Base-by-base conservation (phyloP, 2,888 invertebrate genomes). In the Ophion slaviceki region DNA sequence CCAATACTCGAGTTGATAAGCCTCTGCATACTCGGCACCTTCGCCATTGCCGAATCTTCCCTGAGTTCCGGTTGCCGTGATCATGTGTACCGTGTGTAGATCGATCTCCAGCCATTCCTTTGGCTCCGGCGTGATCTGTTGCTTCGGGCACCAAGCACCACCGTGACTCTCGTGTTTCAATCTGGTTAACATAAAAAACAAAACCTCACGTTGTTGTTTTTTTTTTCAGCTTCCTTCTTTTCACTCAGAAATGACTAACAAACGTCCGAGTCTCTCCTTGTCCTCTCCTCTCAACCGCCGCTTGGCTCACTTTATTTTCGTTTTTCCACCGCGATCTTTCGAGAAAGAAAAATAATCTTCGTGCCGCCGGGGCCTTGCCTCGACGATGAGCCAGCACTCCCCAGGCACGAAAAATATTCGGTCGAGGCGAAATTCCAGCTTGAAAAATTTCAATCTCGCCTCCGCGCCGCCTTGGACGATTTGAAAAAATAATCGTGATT, bases 131-230 rank as follows among this genome's bases (percentile, higher is more conserved):
- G 97, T 97, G 91, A 97, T 97, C 93, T 96, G 96, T 75, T 96
- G 95, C 94, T 96, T 96, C 14, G 99, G 98, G 94, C 99, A 99
- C 99, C 98, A 99, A 0, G 98, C 98, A 68, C 98, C 98, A 17
- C 98, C 98, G 91, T 96, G 96, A 88, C 96, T 95, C 92, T 98
- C 98, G 90, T 96, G 96, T 88, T 97, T 96, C 89, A 98, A 95
- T 93, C 98, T 98, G 96, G 45, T 95, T 74, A 82, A 74, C 74
- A 83, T 71, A 78, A 83, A 85, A 87, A 88, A 74, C 67, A 40
- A 20, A 68, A 36, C 17, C 32, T 4, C 32, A 32, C 32, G 32
- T 32, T 24, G 14, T 11, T 14, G 6, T 57, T 79, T 59, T 76
- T 75, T 67, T 75, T 68, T 24, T n/a, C n/a, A n/a, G 24, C 11